phyloP scores from a whole-genome alignment of 2,888 invertebrate genomes.

The Antheraea assamensis region DNA sequence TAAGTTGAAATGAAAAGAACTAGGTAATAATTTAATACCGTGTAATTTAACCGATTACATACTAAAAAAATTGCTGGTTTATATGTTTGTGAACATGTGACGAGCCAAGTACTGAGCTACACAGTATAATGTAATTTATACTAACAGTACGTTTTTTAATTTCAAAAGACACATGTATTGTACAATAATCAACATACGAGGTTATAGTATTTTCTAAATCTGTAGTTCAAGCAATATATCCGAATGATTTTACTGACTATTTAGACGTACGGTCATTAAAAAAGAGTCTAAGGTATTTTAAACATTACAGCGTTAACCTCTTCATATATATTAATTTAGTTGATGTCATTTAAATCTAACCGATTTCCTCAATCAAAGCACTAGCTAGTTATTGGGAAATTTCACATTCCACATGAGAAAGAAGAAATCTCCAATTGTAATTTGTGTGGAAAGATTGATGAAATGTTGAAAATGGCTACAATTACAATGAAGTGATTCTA shows the following conservation, averaged over 20 bases:
- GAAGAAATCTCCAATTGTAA: too few species aligned
- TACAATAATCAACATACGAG: neutral
- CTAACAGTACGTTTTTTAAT: neutral
- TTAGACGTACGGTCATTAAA: too few species aligned
- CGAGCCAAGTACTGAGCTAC: neutral
- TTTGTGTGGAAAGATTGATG: too few species aligned
- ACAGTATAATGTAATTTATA: neutral
- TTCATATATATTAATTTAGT: too few species aligned
- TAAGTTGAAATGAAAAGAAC: conserved; percentile 38
- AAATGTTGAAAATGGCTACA: too few species aligned
- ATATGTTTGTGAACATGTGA: conserved; percentile 1
- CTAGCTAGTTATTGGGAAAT: too few species aligned
- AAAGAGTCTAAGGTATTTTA: too few species aligned
- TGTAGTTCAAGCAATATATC: neutral
- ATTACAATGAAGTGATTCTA: too few species aligned
- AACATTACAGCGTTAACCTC: too few species aligned
- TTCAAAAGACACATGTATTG: neutral
- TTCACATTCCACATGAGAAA: too few species aligned
- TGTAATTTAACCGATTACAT: conserved; percentile 31
- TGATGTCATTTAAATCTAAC: too few species aligned
- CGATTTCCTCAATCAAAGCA: too few species aligned
- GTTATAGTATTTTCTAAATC: neutral
- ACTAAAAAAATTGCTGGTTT: neutral
- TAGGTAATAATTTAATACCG: conserved; percentile 41
- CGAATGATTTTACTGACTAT: neutral